Base-by-base conservation (phyloP, 1,140 invertebrate genomes). In the Aleiodes sp. region DNA sequence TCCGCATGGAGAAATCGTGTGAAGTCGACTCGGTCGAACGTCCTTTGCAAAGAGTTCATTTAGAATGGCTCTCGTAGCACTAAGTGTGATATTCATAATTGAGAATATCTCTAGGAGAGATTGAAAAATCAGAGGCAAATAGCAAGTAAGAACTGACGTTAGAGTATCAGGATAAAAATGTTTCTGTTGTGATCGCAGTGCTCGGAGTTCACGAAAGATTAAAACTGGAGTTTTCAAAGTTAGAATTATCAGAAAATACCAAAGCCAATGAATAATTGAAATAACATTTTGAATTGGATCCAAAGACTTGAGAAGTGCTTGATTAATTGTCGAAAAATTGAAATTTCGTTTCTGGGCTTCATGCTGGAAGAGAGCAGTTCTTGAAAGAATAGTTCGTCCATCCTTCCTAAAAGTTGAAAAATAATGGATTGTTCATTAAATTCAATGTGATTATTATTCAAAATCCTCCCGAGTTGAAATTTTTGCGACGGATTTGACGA, bases 1-100 rank as follows among this genome's bases (percentile, higher is more conserved):
- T 6, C 93, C 93, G 65, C 91, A 92, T 4, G 92, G 87, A 0
- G 91, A 92, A 21, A 91, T 88, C 8, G 89, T 91, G 76, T 93
- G 90, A 4, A 93, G 78, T 6, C 90, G 87, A 78, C 81, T 87
- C 64, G 80, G 87, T 31, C 82, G 74, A 4, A 81, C 80, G 19
- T 84, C 78, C 65, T 85, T 81, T 0, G 84, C 73, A 4, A 91
- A 87, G 0, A 91, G 73, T 69, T 91, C 90, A 19, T 91, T 87
- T 1, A 90, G 76, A 12, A 92, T 86, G 3, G 88, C 87, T 29
- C 88, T 84, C 0, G 91, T 90, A 0, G 89, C 89, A 39, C 81
- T 86, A 46, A 90, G 84, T 0, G 87, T 75, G 31, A 91, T 85
- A 74, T 82, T 83, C 2, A 78, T 73, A n/a, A 91, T 88, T 37